Evolutionary conservation across 2,888 invertebrate genomes (phyloP), one percentile per base, ranked within the genome.

Genomic region (Parnassius apollo): DNA sequence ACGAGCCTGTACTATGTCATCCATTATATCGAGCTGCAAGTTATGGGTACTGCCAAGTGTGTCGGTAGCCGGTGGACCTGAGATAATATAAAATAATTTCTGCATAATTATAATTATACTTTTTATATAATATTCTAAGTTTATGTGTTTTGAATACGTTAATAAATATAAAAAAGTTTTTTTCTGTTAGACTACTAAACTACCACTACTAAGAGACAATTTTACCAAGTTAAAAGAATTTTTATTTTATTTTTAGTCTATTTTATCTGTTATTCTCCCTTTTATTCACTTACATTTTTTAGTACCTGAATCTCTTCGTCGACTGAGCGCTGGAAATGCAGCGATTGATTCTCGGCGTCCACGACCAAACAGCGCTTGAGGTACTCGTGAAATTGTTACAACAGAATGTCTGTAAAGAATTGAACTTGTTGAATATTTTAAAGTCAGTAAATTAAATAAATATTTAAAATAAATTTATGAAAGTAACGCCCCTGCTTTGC

Each of bases 1-100:
- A 57, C 96, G 93, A 12, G 96, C 95, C 75, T 95, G 95, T 12
- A 96, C 95, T 66, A 97, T 97, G 77, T 97, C 96, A 74, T 97
- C 97, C 96, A 97, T 96, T 70, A 97, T 96, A 77, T 97, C 97
- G 72, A 97, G 86, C 79, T 96, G 96, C 9, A 97, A 91, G 78
- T 96, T 97, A 81, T 96, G 96, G 51, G 95, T 94, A 82, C 96
- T 96, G 61, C 96, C 96, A 51, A 94, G 91, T 0, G 86, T 82
- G 75, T 95, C 95, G 57, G 95, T 95, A 51, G 96, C 94, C 56
- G 96, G 94, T 57, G 96, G 95, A 69, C 96, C 95, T 76, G 88
- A n/a, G n/a, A 44, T 49, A 46, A 42, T 12, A 42, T 45, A 49
- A 65, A 65, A n/a, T 9, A 61, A 35, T 35, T 35, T 7, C 7